Evolutionary conservation across 2,888 invertebrate genomes (phyloP).

Genomic region (Subacronicta megacephala): DNA sequence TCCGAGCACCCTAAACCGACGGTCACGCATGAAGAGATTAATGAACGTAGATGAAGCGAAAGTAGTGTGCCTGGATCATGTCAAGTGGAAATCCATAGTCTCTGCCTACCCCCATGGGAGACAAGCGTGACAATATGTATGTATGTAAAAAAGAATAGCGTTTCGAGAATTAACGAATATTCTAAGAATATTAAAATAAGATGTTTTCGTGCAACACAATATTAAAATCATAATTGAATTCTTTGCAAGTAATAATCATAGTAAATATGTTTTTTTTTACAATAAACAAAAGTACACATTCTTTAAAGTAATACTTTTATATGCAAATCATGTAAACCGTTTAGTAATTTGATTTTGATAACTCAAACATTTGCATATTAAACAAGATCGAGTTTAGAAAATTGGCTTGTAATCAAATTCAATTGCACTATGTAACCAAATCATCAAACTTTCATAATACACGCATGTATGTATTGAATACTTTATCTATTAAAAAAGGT

Average conservation of each 20-base stretch:
- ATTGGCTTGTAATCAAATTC: slow-evolving; percentile 21
- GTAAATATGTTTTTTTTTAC: background rate
- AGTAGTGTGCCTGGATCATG: too few relatives aligned
- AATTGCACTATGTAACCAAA: background rate
- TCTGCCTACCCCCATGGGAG: too few relatives aligned
- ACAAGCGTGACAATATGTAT: too few relatives aligned
- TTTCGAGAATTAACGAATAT: too few relatives aligned
- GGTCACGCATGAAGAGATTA: too few relatives aligned
- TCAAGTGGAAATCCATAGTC: too few relatives aligned
- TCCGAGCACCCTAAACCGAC: too few relatives aligned
- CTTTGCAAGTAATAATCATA: background rate
- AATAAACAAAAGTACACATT: background rate
- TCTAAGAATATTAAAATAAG: too few relatives aligned
- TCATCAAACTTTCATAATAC: background rate
- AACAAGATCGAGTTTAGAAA: slow-evolving; percentile 15
- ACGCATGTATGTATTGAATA: background rate
- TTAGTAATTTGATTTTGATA: slow-evolving; percentile 11
- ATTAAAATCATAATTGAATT: too few relatives aligned
- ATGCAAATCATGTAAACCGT: slow-evolving; percentile 3
- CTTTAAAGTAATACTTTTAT: background rate
- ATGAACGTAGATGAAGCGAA: too few relatives aligned
- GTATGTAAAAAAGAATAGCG: too few relatives aligned
- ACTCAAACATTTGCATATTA: slow-evolving; percentile 6
- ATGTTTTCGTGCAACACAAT: too few relatives aligned
- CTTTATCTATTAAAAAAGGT: background rate